phyloP scores from a whole-genome alignment of 2,888 invertebrate species.

The Hipparchia semele region DNA sequence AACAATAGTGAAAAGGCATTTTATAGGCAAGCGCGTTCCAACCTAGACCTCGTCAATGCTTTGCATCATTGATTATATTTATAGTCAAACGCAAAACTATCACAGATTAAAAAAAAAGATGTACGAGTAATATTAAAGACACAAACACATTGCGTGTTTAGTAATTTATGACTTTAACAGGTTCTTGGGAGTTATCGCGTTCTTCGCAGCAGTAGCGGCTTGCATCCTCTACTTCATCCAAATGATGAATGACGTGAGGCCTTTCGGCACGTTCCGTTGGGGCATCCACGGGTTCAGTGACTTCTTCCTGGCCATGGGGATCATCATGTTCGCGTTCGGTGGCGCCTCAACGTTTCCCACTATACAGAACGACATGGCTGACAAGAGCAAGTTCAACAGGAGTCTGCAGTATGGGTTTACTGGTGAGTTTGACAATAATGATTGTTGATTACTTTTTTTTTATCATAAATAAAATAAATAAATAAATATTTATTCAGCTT shows the following conservation, averaged over 20 bases:
- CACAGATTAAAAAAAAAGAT: no score
- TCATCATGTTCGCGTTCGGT: constrained; percentile 88
- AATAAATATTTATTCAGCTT: no score
- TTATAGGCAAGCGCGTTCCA: no score
- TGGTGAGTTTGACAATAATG: constrained; percentile 68
- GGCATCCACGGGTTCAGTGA: constrained; percentile 81
- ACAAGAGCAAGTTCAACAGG: constrained; percentile 85
- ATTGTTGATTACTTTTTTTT: neutral
- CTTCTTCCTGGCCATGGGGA: constrained; percentile 87
- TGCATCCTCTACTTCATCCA: constrained; percentile 85
- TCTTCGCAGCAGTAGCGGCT: constrained; percentile 84
- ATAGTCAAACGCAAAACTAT: no score
- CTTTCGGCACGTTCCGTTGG: constrained; percentile 68
- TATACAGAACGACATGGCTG: constrained; percentile 90
- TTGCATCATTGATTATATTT: no score
- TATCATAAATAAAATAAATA: no score
- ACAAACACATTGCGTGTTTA: constrained; percentile 34
- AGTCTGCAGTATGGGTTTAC: constrained; percentile 84
- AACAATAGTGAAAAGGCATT: no score
- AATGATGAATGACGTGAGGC: constrained; percentile 80
- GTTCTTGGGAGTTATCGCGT: constrained; percentile 85
- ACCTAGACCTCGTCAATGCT: no score
- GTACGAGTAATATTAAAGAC: no score
- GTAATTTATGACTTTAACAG: constrained; percentile 57
- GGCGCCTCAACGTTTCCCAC: constrained; percentile 90